phyloP scores from a whole-genome alignment of 1,140 invertebrate genomes.

The Dendroctonus valens region DNA sequence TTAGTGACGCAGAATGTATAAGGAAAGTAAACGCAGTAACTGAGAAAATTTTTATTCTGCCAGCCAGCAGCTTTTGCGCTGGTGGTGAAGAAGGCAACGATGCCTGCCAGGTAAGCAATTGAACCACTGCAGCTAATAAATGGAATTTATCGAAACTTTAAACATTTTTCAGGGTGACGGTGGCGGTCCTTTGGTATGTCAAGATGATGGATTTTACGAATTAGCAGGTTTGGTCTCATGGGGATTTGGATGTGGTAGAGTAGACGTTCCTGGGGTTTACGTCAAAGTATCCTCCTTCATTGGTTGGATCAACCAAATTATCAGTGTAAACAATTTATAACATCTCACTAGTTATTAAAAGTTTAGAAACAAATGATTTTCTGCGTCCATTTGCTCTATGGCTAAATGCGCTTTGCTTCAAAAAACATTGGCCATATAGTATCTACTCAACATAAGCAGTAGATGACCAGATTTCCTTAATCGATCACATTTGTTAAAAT shows the following conservation, averaged over 20 bases:
- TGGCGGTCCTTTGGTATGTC: conserved; percentile 86
- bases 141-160: not conserved
- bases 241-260: conserved; percentile 88
- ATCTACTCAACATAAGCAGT: too few species aligned
- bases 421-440: too few species aligned
- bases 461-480: too few species aligned
- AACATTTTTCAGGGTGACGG: conserved; percentile 73
- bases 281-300: conserved; percentile 93
- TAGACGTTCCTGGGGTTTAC: conserved; percentile 89
- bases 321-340: conserved; percentile 87
- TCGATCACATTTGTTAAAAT: too few species aligned
- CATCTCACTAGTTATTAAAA: too few species aligned
- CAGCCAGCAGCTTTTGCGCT: conserved; percentile 89
- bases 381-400: too few species aligned
- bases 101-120: conserved; percentile 77
- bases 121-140: not conserved
- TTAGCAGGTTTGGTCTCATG: conserved; percentile 87
- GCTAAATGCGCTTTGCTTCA: too few species aligned
- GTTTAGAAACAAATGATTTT: too few species aligned
- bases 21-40: conserved; percentile 91
- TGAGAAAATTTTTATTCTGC: conserved; percentile 90
- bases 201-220: conserved; percentile 90
- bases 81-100: conserved; percentile 90
- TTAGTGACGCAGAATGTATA: conserved; percentile 88
- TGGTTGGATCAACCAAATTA: conserved; percentile 96